Percentiles rank a stretch among this genome's conserved stretches.
Conservation (phyloP, 2,113 vertebrate species). For the Mesembrinibis cayennensis region DNA sequence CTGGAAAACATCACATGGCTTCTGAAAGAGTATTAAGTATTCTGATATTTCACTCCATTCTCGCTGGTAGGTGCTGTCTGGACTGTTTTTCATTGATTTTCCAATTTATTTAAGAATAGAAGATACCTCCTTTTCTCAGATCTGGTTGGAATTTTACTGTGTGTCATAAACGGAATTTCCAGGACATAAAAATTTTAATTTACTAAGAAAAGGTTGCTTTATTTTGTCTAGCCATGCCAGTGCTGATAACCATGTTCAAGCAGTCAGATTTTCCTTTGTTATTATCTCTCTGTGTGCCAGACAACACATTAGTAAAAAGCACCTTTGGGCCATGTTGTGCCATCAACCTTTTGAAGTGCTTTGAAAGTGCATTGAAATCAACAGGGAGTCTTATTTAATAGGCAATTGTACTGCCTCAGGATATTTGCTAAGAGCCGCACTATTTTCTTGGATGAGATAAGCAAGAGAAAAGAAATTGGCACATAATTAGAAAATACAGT, state of each 20-base stretch:
- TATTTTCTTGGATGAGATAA: neutral
- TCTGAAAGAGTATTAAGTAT: neutral
- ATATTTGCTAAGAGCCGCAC: neutral
- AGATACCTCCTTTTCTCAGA: neutral
- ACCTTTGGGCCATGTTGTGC: neutral
- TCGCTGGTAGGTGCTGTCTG: neutral
- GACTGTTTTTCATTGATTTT: neutral
- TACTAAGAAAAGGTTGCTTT: neutral
- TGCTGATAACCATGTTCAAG: neutral
- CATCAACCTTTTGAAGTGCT: neutral
- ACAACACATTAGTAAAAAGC: neutral
- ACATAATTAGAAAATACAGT: neutral
- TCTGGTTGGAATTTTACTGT: neutral
- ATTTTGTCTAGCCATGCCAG: neutral
- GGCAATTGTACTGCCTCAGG: neutral
- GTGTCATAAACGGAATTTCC: neutral
- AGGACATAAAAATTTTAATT: neutral
- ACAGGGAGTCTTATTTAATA: slow-evolving; percentile 12
- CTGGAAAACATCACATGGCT: neutral
- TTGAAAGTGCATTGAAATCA: neutral
- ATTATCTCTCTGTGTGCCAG: neutral
- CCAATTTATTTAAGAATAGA: neutral
- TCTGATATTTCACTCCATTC: neutral
- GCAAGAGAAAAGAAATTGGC: neutral
- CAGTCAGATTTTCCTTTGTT: neutral